Conservation (phyloP, 2,797 vertebrate genomes). For the Fratercula arctica region DNA sequence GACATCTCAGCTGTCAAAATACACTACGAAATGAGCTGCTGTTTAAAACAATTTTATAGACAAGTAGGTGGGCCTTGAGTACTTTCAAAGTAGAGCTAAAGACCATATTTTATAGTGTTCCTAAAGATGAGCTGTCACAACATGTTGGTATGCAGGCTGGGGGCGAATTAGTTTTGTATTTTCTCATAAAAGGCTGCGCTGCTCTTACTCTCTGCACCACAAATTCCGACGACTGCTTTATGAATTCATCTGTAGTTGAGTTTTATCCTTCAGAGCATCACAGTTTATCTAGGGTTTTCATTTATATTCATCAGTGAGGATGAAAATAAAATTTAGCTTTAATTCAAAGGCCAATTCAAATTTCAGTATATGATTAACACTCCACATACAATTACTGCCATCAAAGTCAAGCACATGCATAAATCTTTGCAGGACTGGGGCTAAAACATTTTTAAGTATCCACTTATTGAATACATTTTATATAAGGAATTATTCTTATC, state of each 20-base stretch:
- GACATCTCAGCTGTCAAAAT: slow-evolving; percentile 14
- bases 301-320: slow-evolving; percentile 40
- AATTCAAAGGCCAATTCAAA: slow-evolving; percentile 40
- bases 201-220: background rate
- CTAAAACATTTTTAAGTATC: slow-evolving; percentile 33
- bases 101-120: background rate
- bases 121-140: slow-evolving; percentile 4
- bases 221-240: background rate
- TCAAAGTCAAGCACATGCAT: slow-evolving; percentile 33
- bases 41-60: background rate
- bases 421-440: slow-evolving; percentile 15
- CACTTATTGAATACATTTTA: background rate
- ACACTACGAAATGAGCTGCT: background rate
- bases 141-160: background rate
- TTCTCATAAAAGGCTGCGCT: background rate
- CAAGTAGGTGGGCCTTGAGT: background rate
- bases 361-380: slow-evolving; percentile 6
- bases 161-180: background rate
- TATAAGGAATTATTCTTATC: slow-evolving; percentile 8
- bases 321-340: slow-evolving; percentile 39
- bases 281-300: background rate
- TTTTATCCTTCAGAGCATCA: slow-evolving; percentile 41
- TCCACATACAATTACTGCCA: background rate
- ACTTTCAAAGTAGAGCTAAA: background rate
- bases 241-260: background rate